phyloP scores from a whole-genome alignment of 2,888 invertebrate genomes.

The Eulithis prunata region DNA sequence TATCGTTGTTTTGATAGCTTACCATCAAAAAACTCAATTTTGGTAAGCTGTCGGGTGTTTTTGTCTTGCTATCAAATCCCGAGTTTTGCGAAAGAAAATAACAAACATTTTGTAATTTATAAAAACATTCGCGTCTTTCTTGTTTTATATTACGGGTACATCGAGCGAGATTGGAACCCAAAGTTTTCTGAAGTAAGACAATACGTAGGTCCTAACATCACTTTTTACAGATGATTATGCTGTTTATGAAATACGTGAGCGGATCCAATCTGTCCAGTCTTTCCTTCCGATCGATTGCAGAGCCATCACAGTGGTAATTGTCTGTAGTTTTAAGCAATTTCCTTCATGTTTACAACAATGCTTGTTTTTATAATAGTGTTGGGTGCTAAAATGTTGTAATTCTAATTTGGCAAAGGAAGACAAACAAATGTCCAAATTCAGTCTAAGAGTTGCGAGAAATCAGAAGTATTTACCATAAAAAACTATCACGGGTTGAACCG shows the following conservation, averaged over 20 bases:
- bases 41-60: too few relatives aligned
- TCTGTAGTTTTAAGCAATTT: conserved; percentile 31
- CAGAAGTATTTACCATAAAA: neutral
- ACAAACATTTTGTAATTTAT: too few relatives aligned
- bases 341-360: conserved; percentile 29
- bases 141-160: neutral
- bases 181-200: conserved; percentile 5
- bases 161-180: neutral
- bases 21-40: too few relatives aligned
- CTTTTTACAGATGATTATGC: neutral
- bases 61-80: too few relatives aligned
- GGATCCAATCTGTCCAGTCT: conserved; percentile 11
- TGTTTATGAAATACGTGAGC: conserved; percentile 19
- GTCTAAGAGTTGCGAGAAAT: too few relatives aligned
- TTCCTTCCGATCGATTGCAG: conserved; percentile 20
- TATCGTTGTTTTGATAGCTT: too few relatives aligned
- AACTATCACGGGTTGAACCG: neutral
- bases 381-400: neutral
- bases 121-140: neutral
- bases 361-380: conserved; percentile 16
- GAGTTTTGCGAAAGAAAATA: too few relatives aligned
- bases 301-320: conserved; percentile 26
- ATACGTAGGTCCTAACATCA: neutral
- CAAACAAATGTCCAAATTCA: too few relatives aligned
- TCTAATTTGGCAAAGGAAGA: too few relatives aligned